Evolutionary conservation across 2,113 vertebrate species (phyloP).

Genomic region (Plecturocebus donacophilus): DNA sequence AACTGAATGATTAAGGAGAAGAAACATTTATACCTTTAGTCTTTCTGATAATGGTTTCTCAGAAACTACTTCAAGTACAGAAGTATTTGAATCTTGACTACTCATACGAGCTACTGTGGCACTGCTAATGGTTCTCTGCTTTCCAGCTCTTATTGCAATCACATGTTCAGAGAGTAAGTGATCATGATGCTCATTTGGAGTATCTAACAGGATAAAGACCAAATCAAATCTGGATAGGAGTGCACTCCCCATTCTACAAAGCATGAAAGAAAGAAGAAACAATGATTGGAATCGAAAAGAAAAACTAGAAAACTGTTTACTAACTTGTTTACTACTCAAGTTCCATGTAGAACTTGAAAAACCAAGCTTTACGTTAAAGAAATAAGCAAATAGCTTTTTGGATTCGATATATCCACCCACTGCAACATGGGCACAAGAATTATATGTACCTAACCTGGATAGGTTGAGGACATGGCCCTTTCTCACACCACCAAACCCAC

Average conservation of each 20-base stretch:
- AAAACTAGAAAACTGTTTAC: background rate
- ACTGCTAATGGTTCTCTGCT: constrained; percentile 81
- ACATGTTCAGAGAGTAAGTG: constrained; percentile 96
- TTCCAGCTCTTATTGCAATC: constrained; percentile 93
- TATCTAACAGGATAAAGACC: constrained; percentile 97
- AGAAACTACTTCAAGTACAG: constrained; percentile 89
- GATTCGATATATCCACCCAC: background rate
- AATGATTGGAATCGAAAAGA: background rate
- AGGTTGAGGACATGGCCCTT: background rate
- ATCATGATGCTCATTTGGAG: constrained; percentile 96
- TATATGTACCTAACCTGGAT: background rate
- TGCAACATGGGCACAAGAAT: background rate
- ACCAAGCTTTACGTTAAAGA: constrained; percentile 22
- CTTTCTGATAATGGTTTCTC: constrained; percentile 91
- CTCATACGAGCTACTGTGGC: constrained; percentile 81
- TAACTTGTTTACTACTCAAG: background rate
- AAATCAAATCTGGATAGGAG: constrained; percentile 97
- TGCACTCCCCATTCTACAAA: constrained; percentile 94
- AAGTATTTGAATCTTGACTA: constrained; percentile 85
- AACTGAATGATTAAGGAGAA: background rate
- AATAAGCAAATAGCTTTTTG: constrained; percentile 21
- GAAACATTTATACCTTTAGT: constrained; percentile 88
- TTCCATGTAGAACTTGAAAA: background rate
- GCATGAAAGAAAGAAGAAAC: constrained; percentile 52
- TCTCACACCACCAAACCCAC: background rate